A percentile compares a stretch with the other conserved stretches of the same genome.
Evolutionary conservation across 2,797 vertebrate genomes (phyloP).

Genomic region (Gambusia yucatana): DNA sequence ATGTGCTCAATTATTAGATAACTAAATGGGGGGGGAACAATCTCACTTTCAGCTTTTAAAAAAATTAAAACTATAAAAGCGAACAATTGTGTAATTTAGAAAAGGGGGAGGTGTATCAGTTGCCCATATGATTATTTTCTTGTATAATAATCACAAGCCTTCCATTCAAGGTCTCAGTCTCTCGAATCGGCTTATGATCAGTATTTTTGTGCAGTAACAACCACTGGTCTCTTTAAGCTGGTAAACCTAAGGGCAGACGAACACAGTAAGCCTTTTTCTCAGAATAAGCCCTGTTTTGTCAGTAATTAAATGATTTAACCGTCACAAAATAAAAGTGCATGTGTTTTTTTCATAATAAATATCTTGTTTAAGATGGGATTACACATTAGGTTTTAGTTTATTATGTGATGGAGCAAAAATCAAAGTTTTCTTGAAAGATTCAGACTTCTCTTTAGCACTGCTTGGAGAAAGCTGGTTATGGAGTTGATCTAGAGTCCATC

Average conservation of each 20-base stretch:
- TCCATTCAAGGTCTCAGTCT: not conserved
- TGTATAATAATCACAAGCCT: not conserved
- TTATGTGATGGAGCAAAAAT: not conserved
- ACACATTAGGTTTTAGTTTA: not conserved
- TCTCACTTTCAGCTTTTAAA: not conserved
- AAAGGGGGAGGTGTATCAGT: not conserved
- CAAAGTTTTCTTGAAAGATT: not conserved
- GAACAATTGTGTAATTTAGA: not conserved
- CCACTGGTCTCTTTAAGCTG: not conserved
- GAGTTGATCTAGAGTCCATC: not conserved
- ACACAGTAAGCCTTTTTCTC: not conserved
- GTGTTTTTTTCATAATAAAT: not conserved
- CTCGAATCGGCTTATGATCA: not conserved
- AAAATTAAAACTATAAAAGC: not conserved
- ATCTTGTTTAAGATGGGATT: not conserved
- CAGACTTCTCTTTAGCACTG: not conserved
- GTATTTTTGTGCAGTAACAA: not conserved
- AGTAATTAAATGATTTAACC: not conserved
- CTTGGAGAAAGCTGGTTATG: not conserved
- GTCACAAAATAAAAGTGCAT: not conserved
- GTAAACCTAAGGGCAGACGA: not conserved
- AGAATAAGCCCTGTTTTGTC: not conserved
- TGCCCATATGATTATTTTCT: not conserved
- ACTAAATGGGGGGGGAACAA: not conserved
- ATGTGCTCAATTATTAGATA: not conserved